Evolutionary conservation across 2,888 invertebrate species (phyloP), one percentile per base, ranked within the genome.

Genomic region (Pandemis corylana): DNA sequence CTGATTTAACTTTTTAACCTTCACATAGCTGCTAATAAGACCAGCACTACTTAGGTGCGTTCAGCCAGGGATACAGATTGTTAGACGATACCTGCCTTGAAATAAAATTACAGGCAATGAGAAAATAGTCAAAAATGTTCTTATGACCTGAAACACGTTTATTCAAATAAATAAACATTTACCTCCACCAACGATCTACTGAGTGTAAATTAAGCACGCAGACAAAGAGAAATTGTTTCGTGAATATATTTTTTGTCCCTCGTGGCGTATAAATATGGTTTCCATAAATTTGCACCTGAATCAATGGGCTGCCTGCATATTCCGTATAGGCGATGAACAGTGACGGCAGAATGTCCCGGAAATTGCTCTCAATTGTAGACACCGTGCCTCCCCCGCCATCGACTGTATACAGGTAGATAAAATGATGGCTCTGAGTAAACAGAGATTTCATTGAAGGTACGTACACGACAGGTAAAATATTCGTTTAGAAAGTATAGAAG

Each of bases 351-450:
- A 85, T 84, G 79, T 80, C 65, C 74, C 83, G 87, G 88, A 88
- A 87, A 88, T 88, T 88, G 86, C 85, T 83, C 86, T 84, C 83
- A 85, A 88, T 89, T 86, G 87, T 83, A 84, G 83, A 83, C 84
- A 81, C 80, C 80, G 62, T 62, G 12, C 36, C 49, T 41, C 65
- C 56, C 44, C n/a, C 2, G 15, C 49, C 46, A 13, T 20, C 13
- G 46, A 28, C 2, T 36, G 7, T 65, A 28, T 65, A 28, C 28
- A 49, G 20, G 12, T n/a, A 12, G 12, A 49, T 49, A 46, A 28
- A 6, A 46, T 46, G 49, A 65, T 49, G n/a, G 36, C 65, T 65
- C 10, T 65, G 36, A 46, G 20, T n/a, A 49, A 64, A n/a, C 46
- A 49, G 28, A 49, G 7, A 28, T 28, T 46, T 12, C 46, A 20